A percentile compares a stretch with the other conserved stretches of the same genome.
Conservation (phyloP, 2,888 invertebrate species). For the Hypercompe scribonia region DNA sequence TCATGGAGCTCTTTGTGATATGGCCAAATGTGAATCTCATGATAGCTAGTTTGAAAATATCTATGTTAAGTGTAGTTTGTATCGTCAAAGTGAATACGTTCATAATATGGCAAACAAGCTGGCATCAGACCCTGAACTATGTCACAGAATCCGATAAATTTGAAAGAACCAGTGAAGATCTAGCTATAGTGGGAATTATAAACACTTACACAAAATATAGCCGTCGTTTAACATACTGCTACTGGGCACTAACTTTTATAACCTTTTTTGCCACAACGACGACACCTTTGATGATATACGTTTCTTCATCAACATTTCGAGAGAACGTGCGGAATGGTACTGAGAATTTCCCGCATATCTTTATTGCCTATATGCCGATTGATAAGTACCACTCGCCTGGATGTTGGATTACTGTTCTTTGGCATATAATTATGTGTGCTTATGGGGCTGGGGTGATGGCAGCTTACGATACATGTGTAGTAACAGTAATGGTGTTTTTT, state of each 20-base stretch:
- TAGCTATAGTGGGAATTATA: conserved; percentile 57
- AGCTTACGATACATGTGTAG: conserved; percentile 68
- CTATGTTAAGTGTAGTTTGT: conserved; percentile 76
- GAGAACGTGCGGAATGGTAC: conserved; percentile 66
- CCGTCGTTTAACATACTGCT: conserved; percentile 67
- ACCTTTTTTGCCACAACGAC: conserved; percentile 64
- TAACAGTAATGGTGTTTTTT: conserved; percentile 75
- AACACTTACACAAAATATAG: conserved; percentile 71
- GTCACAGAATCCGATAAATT: conserved; percentile 71
- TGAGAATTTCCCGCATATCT: conserved; percentile 74
- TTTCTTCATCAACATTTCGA: conserved; percentile 63
- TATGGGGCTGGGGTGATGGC: conserved; percentile 72
- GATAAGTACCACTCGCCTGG: conserved; percentile 73
- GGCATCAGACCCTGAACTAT: conserved; percentile 71
- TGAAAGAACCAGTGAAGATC: conserved; percentile 64
- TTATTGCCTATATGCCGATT: conserved; percentile 77
- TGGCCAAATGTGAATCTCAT: conserved; percentile 70
- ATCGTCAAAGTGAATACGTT: conserved; percentile 70
- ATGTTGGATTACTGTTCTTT: conserved; percentile 68
- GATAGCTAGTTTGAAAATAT: conserved; percentile 73
- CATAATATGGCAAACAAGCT: conserved; percentile 69
- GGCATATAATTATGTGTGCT: conserved; percentile 64
- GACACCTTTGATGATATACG: conserved; percentile 65
- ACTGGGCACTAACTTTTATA: conserved; percentile 70
- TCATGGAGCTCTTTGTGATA: conserved; percentile 71